Percentiles rank a stretch among this genome's conserved stretches.
phyloP scores from a whole-genome alignment of 2,888 invertebrate genomes.

The Aphidoletes aphidimyza region DNA sequence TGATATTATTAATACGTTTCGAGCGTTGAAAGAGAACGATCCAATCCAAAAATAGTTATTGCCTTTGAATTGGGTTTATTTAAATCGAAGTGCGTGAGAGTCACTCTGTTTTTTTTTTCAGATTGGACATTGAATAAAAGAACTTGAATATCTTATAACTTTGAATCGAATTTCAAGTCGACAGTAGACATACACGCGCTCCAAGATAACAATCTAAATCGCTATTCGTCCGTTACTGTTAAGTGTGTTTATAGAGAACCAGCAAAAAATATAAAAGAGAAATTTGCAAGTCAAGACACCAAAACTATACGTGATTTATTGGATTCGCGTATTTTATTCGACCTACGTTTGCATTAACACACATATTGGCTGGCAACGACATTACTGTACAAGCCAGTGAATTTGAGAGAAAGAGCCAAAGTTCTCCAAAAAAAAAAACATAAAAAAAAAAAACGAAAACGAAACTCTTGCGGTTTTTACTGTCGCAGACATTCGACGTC shows the following conservation, averaged over 20 bases:
- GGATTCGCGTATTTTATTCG: no score
- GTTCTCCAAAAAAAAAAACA: no score
- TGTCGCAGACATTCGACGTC: slow-evolving; percentile 40
- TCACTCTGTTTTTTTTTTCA: neutral
- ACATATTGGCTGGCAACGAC: no score
- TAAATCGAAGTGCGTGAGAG: neutral
- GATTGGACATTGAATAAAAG: neutral
- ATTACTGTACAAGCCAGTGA: no score
- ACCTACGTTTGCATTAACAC: no score
- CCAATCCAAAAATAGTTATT: slow-evolving; percentile 39
- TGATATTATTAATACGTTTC: neutral
- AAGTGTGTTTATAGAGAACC: neutral
- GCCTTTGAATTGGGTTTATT: neutral
- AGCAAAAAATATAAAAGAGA: neutral
- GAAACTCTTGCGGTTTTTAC: slow-evolving; percentile 37
- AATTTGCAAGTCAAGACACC: neutral
- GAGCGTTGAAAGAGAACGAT: neutral
- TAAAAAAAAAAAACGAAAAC: no score
- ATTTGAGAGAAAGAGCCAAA: neutral
- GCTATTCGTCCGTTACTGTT: slow-evolving; percentile 1
- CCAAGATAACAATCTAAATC: neutral
- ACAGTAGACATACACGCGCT: neutral
- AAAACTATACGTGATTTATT: slow-evolving; percentile 1
- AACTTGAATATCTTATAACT: neutral
- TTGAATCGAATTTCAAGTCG: neutral